Conservation (phyloP, 2,797 vertebrate genomes). For the Coendou prehensilis region DNA sequence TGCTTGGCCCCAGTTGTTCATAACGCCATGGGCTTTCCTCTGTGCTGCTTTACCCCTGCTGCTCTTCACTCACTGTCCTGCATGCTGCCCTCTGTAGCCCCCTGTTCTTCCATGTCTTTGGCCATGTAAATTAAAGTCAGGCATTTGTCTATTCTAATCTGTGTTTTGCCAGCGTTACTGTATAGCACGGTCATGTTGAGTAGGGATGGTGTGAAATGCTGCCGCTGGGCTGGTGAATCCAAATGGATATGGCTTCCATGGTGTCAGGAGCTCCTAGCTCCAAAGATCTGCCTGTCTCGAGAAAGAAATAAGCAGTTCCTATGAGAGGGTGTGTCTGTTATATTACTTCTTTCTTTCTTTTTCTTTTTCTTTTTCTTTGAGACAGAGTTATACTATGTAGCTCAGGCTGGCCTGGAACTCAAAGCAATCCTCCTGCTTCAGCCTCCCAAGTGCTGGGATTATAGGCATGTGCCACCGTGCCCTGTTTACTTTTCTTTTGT, state of each 20-base stretch:
- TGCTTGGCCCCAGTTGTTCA: constrained; percentile 39
- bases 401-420: neutral
- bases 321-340: constrained; percentile 44
- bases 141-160: constrained; percentile 21
- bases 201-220: constrained; percentile 65
- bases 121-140: constrained; percentile 59
- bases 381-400: neutral
- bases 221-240: constrained; percentile 55
- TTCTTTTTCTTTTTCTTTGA: too few species aligned
- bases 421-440: neutral
- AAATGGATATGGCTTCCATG: constrained; percentile 67
- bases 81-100: constrained; percentile 57
- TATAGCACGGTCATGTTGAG: neutral
- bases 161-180: constrained; percentile 58
- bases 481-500: constrained; percentile 48
- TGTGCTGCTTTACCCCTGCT: constrained; percentile 79
- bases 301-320: constrained; percentile 65
- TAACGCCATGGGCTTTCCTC: constrained; percentile 61
- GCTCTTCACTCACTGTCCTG: constrained; percentile 63
- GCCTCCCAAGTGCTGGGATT: neutral
- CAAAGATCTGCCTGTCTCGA: constrained; percentile 60
- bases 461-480: neutral
- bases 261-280: constrained; percentile 47
- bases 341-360: neutral
- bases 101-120: constrained; percentile 60